Evolutionary conservation across 2,888 invertebrate genomes (phyloP).

Genomic region (Drosophila heteroneura): DNA sequence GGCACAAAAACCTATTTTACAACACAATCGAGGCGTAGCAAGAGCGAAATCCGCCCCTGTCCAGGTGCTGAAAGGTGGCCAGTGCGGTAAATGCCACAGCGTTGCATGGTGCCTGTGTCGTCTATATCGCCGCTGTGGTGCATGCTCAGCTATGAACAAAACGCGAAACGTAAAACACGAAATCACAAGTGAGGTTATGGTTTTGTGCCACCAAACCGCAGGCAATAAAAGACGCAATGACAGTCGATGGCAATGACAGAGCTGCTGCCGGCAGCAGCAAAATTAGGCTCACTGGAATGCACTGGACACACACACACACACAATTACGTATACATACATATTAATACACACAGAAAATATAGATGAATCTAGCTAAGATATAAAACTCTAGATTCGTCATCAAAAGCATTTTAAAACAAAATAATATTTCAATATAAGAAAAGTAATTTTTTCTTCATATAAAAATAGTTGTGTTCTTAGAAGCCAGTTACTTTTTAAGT

Average conservation of each 20-base stretch:
- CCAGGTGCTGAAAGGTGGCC: constrained; percentile 65
- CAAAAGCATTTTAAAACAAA: not conserved
- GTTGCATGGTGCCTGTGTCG: constrained; percentile 26
- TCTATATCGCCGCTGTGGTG: constrained; percentile 16
- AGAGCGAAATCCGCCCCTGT: constrained; percentile 14
- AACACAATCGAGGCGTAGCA: constrained; percentile 18
- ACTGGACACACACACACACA: not conserved
- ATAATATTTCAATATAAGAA: not conserved
- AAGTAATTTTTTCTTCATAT: not conserved
- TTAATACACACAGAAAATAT: not conserved
- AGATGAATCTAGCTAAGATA: not conserved
- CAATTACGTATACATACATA: not conserved
- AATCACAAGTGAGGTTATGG: constrained; percentile 80
- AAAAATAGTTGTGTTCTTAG: not conserved
- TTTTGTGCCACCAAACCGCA: constrained; percentile 78
- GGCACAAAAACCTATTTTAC: constrained; percentile 45
- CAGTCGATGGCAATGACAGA: constrained; percentile 51
- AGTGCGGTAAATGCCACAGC: constrained; percentile 63
- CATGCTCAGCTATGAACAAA: constrained; percentile 63
- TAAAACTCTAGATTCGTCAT: not conserved
- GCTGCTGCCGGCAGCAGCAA: constrained; percentile 16
- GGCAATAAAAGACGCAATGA: constrained; percentile 79
- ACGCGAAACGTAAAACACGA: constrained; percentile 49
- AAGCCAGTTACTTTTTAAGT: not conserved
- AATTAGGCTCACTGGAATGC: constrained; percentile 54